Conservation (phyloP, 2,113 vertebrate species). For the Zosterops pallidus region DNA sequence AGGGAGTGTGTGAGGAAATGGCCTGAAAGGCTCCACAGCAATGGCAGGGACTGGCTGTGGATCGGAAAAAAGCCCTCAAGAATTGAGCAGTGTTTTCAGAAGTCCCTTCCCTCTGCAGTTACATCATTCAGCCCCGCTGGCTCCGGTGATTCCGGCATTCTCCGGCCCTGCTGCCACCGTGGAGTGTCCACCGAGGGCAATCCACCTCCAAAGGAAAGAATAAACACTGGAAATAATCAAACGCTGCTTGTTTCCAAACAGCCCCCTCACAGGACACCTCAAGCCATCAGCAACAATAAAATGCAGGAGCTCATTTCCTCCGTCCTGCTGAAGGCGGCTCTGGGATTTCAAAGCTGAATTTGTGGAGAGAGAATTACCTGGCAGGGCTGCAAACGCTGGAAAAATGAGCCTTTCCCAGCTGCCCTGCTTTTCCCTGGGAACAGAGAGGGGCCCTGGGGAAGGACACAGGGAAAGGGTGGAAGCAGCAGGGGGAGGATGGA, state of each 20-base stretch:
- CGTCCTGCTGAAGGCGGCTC: neutral
- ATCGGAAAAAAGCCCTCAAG: neutral
- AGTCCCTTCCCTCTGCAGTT: neutral
- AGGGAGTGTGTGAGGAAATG: accelerated
- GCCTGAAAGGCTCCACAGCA: neutral
- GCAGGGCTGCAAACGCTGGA: neutral
- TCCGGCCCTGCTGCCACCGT: neutral
- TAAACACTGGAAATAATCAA: neutral
- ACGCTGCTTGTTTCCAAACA: neutral
- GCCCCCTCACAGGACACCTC: neutral
- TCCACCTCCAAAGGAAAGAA: neutral
- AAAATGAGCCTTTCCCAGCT: neutral
- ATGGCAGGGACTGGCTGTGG: neutral
- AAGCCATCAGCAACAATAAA: neutral
- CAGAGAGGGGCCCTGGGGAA: neutral
- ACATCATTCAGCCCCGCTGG: conserved; percentile 1
- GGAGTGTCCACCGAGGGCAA: neutral
- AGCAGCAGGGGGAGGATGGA: neutral
- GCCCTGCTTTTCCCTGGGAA: neutral
- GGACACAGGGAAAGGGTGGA: neutral
- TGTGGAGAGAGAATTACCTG: neutral
- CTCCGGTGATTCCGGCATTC: neutral
- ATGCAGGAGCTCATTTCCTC: conserved; percentile 32
- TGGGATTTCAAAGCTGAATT: neutral
- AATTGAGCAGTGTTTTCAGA: neutral